Base-by-base conservation (phyloP, 2,888 invertebrate genomes). In the Drosophila cognata region DNA sequence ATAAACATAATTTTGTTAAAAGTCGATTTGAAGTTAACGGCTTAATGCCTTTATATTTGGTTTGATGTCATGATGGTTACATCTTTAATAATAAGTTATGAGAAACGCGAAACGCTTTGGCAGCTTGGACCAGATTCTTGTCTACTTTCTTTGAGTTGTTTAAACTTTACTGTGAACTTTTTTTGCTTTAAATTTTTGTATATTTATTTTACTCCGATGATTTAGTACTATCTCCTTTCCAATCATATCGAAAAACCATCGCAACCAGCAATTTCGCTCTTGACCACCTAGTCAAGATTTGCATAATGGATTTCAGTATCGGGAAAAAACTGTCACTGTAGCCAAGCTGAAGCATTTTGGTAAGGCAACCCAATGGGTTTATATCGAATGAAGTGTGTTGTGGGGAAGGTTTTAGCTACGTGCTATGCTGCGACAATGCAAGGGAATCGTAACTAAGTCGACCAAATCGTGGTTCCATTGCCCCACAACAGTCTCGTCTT, bases 391-490 rank as follows among this genome's bases (percentile, higher is more conserved):
- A 55, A 48, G 55, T 43, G 38, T 66, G 62, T 52, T 61, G 53
- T 36, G 73, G 60, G 58, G 58, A 36, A 31, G 18, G 43, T 35
- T 62, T 41, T 16, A 6, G 55, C 25, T 11, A 31, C 28, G 18
- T 13, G 29, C 31, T 38, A 46, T 33, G 57, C 33, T 56, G 52
- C 50, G 60, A 60, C 56, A 71, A 67, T 68, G 50, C 61, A 71
- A 43, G 62, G 64, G 67, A 67, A 79, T 77, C 74, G 67, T 71
- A 80, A 75, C 80, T 77, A 82, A 85, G 74, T 85, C 83, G 74
- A 86, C 86, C 84, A 81, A 76, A 67, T 74, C 80, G 78, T 71
- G 80, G 75, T 73, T 77, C 63, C 58, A 68, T 73, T 60, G 51
- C 59, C 41, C 64, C 69, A 71, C 71, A 66, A 50, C 66, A 61